Evolutionary conservation across 2,888 invertebrate species (phyloP), one percentile per base, ranked within the genome.

Genomic region (Cephus runcator): DNA sequence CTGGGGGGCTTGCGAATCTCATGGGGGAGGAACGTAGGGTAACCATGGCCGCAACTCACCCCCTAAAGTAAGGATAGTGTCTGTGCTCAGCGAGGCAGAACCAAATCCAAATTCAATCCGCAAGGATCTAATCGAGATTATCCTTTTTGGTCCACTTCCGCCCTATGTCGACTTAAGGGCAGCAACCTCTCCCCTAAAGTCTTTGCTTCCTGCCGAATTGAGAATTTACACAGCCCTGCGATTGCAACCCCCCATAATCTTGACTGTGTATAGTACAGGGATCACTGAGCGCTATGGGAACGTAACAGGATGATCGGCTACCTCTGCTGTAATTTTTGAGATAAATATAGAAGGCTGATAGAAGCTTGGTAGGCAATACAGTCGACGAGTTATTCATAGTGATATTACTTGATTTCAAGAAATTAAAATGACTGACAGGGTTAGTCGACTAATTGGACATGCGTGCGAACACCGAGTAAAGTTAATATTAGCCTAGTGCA

Each of bases 81-180:
- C 69, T 31, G 75, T 56, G 71, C 71, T 71, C 34, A 12, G 71
- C 15, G 31, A 34, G 12, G 71, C 34, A 31, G 71, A 71, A 34
- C 71, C 71, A 82, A 84, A 81, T 83, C 80, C 83, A 77, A 83
- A 87, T 79, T 83, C 83, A 84, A 83, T 86, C 82, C 80, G 76
- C 81, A 77, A 56, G 83, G 82, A 83, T 85, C 82, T 87, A 87
- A 87, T 85, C 83, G 84, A 81, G 82, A 85, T 84, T 85, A 87
- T 86, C 85, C 81, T 79, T 82, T 80, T 79, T 84, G 86, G 84
- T 82, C 86, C 80, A 83, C 79, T 85, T 83, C 79, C 84, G 79
- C 74, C 34, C 34, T 69, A 9, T 23, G 56, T 23, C 9, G 56
- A 56, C 23, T 56, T 23, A 56, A 56, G 56, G 23, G 56, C 56